Percentiles rank a stretch among this genome's conserved stretches.
These are phyloP conservation scores for Lepus oiostolus DNA, from an alignment of 2,797 vertebrate species.

Conservation along the genomic window DNA sequence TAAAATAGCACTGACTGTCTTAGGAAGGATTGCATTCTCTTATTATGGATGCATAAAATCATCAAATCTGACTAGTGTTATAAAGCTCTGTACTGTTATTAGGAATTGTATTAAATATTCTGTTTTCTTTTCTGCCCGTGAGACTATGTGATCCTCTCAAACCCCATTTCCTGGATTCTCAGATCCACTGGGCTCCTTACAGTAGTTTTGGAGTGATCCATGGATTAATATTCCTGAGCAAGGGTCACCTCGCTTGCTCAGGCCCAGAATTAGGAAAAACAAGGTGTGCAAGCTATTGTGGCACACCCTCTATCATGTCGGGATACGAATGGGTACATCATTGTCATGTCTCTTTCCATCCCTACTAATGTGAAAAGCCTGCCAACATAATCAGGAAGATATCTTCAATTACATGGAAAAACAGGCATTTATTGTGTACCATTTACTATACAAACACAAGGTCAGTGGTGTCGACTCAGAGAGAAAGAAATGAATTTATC, in stretches of 20 bases:
- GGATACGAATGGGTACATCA: not conserved
- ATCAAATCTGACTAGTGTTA: not conserved
- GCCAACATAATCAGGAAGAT: not conserved
- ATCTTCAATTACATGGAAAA: not conserved
- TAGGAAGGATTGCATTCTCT: not conserved
- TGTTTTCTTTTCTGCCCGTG: not conserved
- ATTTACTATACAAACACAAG: not conserved
- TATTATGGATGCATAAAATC: not conserved
- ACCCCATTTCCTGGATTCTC: not conserved
- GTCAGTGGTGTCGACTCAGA: not conserved
- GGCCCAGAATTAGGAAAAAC: not conserved
- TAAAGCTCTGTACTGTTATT: not conserved
- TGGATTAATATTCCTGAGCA: not conserved
- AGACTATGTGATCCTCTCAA: not conserved
- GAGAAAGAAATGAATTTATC: not conserved
- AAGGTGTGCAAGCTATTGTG: fast-evolving
- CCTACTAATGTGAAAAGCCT: not conserved
- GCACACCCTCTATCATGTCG: not conserved
- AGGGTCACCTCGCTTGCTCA: not conserved
- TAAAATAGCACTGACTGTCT: not conserved
- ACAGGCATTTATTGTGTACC: not conserved
- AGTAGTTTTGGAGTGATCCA: not conserved
- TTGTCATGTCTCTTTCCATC: not conserved
- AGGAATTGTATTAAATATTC: not conserved
- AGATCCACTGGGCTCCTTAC: not conserved